Conservation (phyloP, 2,113 vertebrate genomes). For the Hypanus sabinus region DNA sequence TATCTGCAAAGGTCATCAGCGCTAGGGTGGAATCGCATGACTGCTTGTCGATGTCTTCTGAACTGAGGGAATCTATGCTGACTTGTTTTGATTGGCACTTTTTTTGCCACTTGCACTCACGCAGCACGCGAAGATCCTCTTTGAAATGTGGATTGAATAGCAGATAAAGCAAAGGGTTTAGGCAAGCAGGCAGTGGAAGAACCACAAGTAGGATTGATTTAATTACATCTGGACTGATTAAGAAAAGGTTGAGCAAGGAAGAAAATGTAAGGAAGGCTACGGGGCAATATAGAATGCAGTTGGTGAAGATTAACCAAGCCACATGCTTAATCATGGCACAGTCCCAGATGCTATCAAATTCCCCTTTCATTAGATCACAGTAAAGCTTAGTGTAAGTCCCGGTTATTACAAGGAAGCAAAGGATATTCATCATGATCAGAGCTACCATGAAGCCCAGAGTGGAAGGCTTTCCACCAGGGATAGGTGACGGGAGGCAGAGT, state of each 20-base stretch:
- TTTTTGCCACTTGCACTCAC: slow-evolving; percentile 45
- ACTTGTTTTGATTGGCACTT: neutral
- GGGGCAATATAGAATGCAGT: slow-evolving; percentile 84
- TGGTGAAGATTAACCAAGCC: slow-evolving; percentile 86
- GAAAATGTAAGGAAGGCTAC: slow-evolving; percentile 89
- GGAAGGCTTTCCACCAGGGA: slow-evolving; percentile 60
- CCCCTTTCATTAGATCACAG: slow-evolving; percentile 75
- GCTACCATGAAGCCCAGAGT: slow-evolving; percentile 65
- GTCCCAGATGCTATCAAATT: slow-evolving; percentile 78
- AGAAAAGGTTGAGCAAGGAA: slow-evolving; percentile 75
- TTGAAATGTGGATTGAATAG: slow-evolving; percentile 76
- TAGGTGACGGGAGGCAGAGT: slow-evolving; percentile 77
- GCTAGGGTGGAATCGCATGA: slow-evolving; percentile 80
- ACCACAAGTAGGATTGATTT: slow-evolving; percentile 81
- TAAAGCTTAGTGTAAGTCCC: slow-evolving; percentile 83
- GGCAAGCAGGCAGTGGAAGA: slow-evolving; percentile 79
- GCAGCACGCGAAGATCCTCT: slow-evolving; percentile 71
- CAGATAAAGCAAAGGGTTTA: slow-evolving; percentile 86
- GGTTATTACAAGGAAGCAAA: slow-evolving; percentile 77
- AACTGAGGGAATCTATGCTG: slow-evolving; percentile 53
- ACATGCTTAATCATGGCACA: slow-evolving; percentile 86
- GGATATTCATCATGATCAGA: slow-evolving; percentile 74
- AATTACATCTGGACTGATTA: slow-evolving; percentile 77
- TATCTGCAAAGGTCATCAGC: slow-evolving; percentile 67
- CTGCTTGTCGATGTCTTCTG: slow-evolving; percentile 74